phyloP scores from a whole-genome alignment of 2,113 vertebrate genomes.

The Phrynosoma platyrhinos region DNA sequence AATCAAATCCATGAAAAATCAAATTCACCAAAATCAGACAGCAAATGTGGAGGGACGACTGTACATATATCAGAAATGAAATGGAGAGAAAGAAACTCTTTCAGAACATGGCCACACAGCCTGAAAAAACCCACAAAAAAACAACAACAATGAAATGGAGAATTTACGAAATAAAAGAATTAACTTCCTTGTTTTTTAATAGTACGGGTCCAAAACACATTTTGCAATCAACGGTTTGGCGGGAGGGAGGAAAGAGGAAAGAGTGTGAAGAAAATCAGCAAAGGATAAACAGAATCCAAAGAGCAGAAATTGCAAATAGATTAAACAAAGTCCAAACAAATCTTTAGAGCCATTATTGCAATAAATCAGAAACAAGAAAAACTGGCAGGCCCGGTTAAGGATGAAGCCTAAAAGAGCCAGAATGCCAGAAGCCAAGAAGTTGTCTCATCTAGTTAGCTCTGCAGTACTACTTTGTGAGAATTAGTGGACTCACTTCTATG shows the following conservation, averaged over 20 bases:
- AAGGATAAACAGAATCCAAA: slow-evolving; percentile 26
- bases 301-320: slow-evolving; percentile 24
- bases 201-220: neutral
- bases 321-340: slow-evolving; percentile 24
- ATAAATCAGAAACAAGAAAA: slow-evolving; percentile 43
- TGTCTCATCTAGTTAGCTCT: slow-evolving; percentile 33
- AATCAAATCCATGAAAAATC: no score
- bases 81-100: no score
- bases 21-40: no score
- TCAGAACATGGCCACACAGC: no score
- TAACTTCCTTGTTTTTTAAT: neutral
- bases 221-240: neutral
- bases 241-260: slow-evolving; percentile 47
- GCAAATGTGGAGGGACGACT: no score
- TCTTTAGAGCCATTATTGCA: slow-evolving; percentile 33
- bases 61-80: neutral
- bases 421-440: slow-evolving; percentile 48
- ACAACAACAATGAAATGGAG: neutral
- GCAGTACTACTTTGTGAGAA: neutral
- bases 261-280: neutral
- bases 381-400: slow-evolving; percentile 43
- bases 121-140: no score
- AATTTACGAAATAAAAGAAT: neutral
- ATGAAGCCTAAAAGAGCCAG: neutral
- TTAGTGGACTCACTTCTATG: slow-evolving; percentile 20